Evolutionary conservation across 2,113 vertebrate species (phyloP), one percentile per base, ranked within the genome.

Genomic region (Cyrtonyx montezumae): DNA sequence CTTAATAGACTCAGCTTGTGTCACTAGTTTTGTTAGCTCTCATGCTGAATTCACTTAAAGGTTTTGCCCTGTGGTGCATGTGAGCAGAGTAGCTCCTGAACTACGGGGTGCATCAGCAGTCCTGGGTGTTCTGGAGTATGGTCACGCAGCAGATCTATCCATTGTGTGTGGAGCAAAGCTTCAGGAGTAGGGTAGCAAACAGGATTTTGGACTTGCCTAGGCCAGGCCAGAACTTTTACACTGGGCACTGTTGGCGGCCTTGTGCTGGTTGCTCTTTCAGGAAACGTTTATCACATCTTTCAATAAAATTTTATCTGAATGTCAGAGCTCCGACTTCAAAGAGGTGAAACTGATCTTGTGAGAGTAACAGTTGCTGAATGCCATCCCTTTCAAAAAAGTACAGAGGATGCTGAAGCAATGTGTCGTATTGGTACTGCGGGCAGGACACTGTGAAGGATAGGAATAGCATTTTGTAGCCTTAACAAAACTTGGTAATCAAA

Each of bases 381-480:
- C 48, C 25, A 69, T 74, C 45, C 32, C 30, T 28, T 73, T 79
- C 70, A 73, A 55, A 77, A 90, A 69, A 0, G 5, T 40, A 16
- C 55, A 46, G 85, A 45, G 46, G 76, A 77, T 79, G 63, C 18
- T 45, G 45, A 91, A 79, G 59, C 45, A 62, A 16, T 4, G 1
- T 49, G 28, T 77, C 58, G 8, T 46, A 68, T 59, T 0, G 0
- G 36, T 43, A 34, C 42, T 55, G 34, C 25, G 1, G 18, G 56
- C 43, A 71, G 48, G 87, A 20, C 53, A 34, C 48, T 43, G 0
- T 20, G 19, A 63, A 40, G 51, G 51, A 16, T 28, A 16, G 51
- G 42, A 84, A 36, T 5, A 66, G 59, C 59, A 37, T 63, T 91
- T 87, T 73, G 67, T 56, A 92, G 66, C 49, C 67, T 77, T 46